Evolutionary conservation across 2,888 invertebrate genomes (phyloP).

Genomic region (Aleiodes alternator): DNA sequence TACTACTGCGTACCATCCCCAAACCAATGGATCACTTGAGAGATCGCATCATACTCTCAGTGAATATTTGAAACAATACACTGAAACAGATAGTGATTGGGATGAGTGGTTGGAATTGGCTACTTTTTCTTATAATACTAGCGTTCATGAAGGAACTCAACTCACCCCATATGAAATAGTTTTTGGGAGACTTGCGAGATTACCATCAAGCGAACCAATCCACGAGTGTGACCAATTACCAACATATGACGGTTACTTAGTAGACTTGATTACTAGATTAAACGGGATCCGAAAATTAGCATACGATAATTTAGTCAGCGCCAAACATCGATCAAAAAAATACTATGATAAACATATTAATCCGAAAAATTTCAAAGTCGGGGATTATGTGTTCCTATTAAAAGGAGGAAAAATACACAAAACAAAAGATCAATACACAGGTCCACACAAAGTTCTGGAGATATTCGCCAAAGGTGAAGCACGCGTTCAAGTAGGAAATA

Average conservation of each 20-base stretch:
- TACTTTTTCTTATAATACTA: constrained; percentile 51
- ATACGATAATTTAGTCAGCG: constrained; percentile 29
- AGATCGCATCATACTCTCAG: constrained; percentile 42
- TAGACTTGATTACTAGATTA: constrained; percentile 38
- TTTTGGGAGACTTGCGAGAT: constrained; percentile 31
- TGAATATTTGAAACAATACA: constrained; percentile 45
- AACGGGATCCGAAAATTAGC: constrained; percentile 33
- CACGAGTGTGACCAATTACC: constrained; percentile 18
- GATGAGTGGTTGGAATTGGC: constrained; percentile 48
- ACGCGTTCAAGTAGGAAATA: constrained; percentile 13
- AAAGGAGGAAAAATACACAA: constrained; percentile 47
- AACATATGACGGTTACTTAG: constrained; percentile 48
- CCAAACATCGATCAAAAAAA: constrained; percentile 44
- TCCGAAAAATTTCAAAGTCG: constrained; percentile 33
- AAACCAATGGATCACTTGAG: constrained; percentile 43
- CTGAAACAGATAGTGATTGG: constrained; percentile 42
- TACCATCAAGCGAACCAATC: constrained; percentile 31
- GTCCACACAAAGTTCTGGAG: constrained; percentile 47
- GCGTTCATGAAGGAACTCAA: constrained; percentile 47
- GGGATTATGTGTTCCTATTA: constrained; percentile 37
- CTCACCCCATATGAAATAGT: constrained; percentile 42
- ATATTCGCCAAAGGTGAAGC: constrained; percentile 33
- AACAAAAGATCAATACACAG: constrained; percentile 46
- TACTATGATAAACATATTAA: background rate
- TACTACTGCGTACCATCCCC: constrained; percentile 40